Percentiles rank a stretch among this genome's conserved stretches.
Evolutionary conservation across 2,888 invertebrate species (phyloP).

Genomic region (Lamproptera curius): DNA sequence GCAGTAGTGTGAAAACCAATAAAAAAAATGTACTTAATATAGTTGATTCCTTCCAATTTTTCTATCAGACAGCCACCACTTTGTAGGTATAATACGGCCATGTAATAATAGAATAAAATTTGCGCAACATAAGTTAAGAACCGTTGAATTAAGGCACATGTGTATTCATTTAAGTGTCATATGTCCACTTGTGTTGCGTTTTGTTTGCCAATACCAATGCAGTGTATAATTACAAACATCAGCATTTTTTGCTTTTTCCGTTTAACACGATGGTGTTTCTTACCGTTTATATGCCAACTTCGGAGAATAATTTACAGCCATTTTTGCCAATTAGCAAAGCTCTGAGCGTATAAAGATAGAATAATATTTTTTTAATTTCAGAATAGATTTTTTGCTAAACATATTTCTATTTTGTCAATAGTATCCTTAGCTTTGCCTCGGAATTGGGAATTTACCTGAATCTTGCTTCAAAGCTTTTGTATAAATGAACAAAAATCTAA

Average conservation of each 20-base stretch:
- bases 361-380: too few relatives aligned
- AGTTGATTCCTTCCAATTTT: too few relatives aligned
- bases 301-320: constrained; percentile 10
- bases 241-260: constrained; percentile 50
- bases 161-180: constrained; percentile 17
- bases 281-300: constrained; percentile 21
- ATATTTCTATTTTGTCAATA: too few relatives aligned
- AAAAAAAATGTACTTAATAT: too few relatives aligned
- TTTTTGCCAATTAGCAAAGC: too few relatives aligned
- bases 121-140: constrained; percentile 33
- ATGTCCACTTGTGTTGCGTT: constrained; percentile 22
- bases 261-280: constrained; percentile 32
- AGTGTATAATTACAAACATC: constrained; percentile 47
- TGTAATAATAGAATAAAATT: constrained; percentile 31
- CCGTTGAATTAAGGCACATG: constrained; percentile 33
- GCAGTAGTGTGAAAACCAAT: too few relatives aligned
- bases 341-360: too few relatives aligned
- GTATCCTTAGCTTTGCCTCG: too few relatives aligned
- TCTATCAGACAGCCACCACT: constrained; percentile 2
- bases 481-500: too few relatives aligned
- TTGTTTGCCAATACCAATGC: constrained; percentile 33
- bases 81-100: constrained; percentile 3
- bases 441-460: too few relatives aligned
- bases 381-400: too few relatives aligned
- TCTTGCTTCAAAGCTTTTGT: too few relatives aligned